Evolutionary conservation across 2,797 vertebrate species (phyloP), one percentile per base, ranked within the genome.

Genomic region (Loris lydekkerianus): DNA sequence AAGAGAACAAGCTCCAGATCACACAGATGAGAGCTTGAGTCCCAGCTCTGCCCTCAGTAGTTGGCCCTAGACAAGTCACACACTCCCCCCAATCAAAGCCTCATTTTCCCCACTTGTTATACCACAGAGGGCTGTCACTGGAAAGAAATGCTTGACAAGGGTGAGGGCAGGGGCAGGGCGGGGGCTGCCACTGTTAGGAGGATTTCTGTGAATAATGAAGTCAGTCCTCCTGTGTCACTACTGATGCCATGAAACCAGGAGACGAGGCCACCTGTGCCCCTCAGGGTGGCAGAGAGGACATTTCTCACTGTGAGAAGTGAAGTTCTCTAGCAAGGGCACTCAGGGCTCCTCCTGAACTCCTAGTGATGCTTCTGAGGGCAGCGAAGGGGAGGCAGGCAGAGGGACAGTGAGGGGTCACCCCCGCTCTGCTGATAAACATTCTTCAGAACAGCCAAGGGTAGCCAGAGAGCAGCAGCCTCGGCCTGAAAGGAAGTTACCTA

Each of bases 1-100:
- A 4, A 0, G 29, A 85, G 63, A 0, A 46, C 17, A 29, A 6
- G 31, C 34, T 53, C 69, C 0, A 1, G 67, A 27, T 0, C 2
- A 70, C 77, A 58, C 63, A 83, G 37, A 76, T 0, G 1, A 1
- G 27, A 95, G 81, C 25, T 46, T 83, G n/a, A 3, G 27, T 27
- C 76, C 81, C 69, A 46, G 60, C 25, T 60, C 76, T n/a, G 10
- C 18, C 10, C 53, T 93, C 18, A 1, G 8, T 2, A 25, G 65
- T 29, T 61, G 58, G 46, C 49, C 27, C 70, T 1, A 5, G 10
- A 10, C 0, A 67, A 37, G 46, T 25, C 65, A 31, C 20, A 1
- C 53, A 40, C 40, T 3, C 31, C 21, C 73, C 25, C 10, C 34
- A 34, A 0, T 4, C 56, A 23, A 70, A 65, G 63, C 78, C 80